Evolutionary conservation across 2,888 invertebrate genomes (phyloP).

Genomic region (Synanthedon formicaeformis): DNA sequence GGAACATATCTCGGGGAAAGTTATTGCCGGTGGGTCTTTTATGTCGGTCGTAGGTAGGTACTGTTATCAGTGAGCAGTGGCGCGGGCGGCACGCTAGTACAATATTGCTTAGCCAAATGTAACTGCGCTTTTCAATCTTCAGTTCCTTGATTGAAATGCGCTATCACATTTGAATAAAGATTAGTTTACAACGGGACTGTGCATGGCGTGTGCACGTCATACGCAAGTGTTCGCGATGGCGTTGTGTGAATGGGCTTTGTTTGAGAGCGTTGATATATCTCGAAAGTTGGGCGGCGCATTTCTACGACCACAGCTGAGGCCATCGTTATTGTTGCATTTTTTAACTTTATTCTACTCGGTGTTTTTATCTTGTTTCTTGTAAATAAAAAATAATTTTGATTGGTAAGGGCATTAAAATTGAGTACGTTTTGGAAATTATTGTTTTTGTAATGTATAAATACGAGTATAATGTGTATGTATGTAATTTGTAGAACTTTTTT

Average conservation of each 20-base stretch:
- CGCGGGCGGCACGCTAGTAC: conserved; percentile 22
- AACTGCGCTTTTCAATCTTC: conserved; percentile 15
- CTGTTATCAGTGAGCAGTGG: conserved; percentile 53
- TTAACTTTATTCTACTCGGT: background rate
- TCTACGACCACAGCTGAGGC: conserved; percentile 7
- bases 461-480: no score
- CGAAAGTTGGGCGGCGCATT: conserved; percentile 51
- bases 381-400: no score
- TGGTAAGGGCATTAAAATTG: no score
- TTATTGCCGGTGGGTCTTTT: conserved; percentile 55
- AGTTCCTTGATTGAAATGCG: conserved; percentile 17
- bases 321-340: background rate
- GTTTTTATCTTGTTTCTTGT: no score
- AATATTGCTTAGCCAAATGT: conserved; percentile 22
- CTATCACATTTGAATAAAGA: conserved; percentile 25
- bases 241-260: conserved; percentile 58
- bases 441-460: no score
- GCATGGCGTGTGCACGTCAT: conserved; percentile 9
- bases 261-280: conserved; percentile 62
- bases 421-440: no score
- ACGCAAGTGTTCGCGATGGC: conserved; percentile 52
- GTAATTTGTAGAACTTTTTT: no score
- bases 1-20: conserved; percentile 26
- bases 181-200: background rate
- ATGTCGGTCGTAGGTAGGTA: conserved; percentile 61